A percentile compares a stretch with the other conserved stretches of the same genome.
Conservation (phyloP, 2,113 vertebrate genomes). For the Eolophus roseicapilla region DNA sequence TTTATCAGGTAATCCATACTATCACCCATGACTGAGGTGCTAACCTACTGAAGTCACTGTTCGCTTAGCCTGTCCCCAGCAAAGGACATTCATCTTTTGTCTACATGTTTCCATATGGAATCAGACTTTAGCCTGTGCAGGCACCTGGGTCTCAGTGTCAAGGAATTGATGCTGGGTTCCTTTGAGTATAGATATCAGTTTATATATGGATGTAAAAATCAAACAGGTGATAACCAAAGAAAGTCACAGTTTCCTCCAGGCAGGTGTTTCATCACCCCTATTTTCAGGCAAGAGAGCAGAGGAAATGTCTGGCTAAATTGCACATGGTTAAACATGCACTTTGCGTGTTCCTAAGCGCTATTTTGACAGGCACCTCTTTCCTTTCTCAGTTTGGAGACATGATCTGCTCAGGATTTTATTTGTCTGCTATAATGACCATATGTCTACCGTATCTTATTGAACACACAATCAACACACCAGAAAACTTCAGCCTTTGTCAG, state of each 20-base stretch:
- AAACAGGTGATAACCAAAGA: background rate
- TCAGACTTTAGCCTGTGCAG: background rate
- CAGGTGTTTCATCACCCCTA: background rate
- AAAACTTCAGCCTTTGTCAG: background rate
- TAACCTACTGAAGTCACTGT: background rate
- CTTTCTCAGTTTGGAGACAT: background rate
- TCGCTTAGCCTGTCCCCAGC: fast-evolving
- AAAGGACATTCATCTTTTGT: background rate
- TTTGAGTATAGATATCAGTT: background rate
- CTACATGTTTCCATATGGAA: background rate
- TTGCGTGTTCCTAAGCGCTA: background rate
- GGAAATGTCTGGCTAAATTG: background rate
- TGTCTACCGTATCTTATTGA: background rate
- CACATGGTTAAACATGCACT: fast-evolving
- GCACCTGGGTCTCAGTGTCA: background rate
- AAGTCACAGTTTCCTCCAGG: background rate
- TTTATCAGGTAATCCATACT: background rate
- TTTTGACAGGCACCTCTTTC: background rate
- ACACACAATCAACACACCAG: background rate
- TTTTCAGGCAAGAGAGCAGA: background rate
- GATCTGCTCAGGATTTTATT: background rate
- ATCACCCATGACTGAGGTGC: background rate
- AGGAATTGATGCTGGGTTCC: background rate
- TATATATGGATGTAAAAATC: background rate
- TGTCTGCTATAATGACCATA: background rate